phyloP scores from a whole-genome alignment of 2,888 invertebrate species.

The Crioceris asparagi region DNA sequence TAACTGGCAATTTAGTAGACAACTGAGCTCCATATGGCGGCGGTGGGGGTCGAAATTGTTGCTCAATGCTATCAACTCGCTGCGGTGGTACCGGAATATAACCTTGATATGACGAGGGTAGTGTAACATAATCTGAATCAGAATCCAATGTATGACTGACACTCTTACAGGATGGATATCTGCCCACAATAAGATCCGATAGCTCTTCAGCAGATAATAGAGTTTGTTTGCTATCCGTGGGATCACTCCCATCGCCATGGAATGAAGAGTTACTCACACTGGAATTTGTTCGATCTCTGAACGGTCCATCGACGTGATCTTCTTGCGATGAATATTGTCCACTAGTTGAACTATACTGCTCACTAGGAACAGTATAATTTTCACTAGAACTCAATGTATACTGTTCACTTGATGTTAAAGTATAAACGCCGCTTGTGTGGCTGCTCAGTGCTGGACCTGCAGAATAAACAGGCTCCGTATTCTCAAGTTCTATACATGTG shows the following conservation, averaged over 20 bases:
- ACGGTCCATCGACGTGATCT: slow-evolving; percentile 41
- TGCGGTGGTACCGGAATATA: slow-evolving; percentile 58
- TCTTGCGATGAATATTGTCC: slow-evolving; percentile 25
- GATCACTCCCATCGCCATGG: slow-evolving; percentile 82
- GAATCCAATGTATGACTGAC: slow-evolving; percentile 80
- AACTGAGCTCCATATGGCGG: slow-evolving; percentile 38
- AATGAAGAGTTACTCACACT: slow-evolving; percentile 73
- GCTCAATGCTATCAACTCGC: slow-evolving; percentile 51
- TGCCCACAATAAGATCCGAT: slow-evolving; percentile 73
- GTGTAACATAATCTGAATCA: slow-evolving; percentile 80
- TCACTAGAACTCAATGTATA: slow-evolving; percentile 34
- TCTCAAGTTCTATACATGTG: slow-evolving; percentile 54
- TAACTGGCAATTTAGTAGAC: slow-evolving; percentile 3
- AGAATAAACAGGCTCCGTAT: slow-evolving; percentile 42
- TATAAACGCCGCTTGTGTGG: slow-evolving; percentile 78
- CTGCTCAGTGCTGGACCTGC: slow-evolving; percentile 59
- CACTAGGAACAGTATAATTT: slow-evolving; percentile 28
- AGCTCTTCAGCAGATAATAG: slow-evolving; percentile 73
- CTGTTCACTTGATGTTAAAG: slow-evolving; percentile 57
- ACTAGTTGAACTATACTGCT: slow-evolving; percentile 29
- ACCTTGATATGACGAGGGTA: slow-evolving; percentile 43
- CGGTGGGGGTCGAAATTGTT: slow-evolving; percentile 38
- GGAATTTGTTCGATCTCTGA: slow-evolving; percentile 63
- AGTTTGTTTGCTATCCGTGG: slow-evolving; percentile 66
- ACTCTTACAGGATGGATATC: slow-evolving; percentile 66